phyloP scores from a whole-genome alignment of 1,140 invertebrate genomes.

The Forficula auricularia region DNA sequence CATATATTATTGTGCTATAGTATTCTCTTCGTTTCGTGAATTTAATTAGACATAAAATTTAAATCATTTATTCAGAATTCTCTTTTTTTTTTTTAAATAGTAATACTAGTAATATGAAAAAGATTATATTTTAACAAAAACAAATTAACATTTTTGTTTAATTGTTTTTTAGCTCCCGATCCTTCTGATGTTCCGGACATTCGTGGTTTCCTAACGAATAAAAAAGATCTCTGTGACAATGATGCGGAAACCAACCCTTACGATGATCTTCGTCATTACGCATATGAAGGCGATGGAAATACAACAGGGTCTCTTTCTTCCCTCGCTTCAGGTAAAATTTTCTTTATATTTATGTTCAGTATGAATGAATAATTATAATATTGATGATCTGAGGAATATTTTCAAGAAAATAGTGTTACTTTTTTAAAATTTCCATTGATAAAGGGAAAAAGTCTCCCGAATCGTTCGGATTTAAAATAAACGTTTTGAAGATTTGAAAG shows the following conservation, averaged over 20 bases:
- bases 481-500: too few relatives aligned
- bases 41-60: too few relatives aligned
- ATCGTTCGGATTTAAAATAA: too few relatives aligned
- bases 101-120: too few relatives aligned
- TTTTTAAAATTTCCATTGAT: too few relatives aligned
- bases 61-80: too few relatives aligned
- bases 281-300: constrained; percentile 90
- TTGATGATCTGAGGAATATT: too few relatives aligned
- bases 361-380: too few relatives aligned
- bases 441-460: too few relatives aligned
- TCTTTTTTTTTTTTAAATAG: not conserved
- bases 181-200: constrained; percentile 60
- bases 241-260: constrained; percentile 78
- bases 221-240: constrained; percentile 74
- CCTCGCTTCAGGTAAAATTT: constrained; percentile 60
- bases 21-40: too few relatives aligned
- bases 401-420: too few relatives aligned
- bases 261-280: constrained; percentile 89
- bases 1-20: too few relatives aligned
- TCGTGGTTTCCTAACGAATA: constrained; percentile 74
- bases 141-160: not conserved
- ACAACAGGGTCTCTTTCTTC: constrained; percentile 82
- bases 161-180: constrained; percentile 16
- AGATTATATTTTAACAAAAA: not conserved
- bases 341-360: not conserved